A percentile compares a stretch with the other conserved stretches of the same genome.
These are phyloP conservation scores for Myotis lucifugus DNA, from an alignment of 2,113 vertebrate genomes.

Conservation along the genomic window DNA sequence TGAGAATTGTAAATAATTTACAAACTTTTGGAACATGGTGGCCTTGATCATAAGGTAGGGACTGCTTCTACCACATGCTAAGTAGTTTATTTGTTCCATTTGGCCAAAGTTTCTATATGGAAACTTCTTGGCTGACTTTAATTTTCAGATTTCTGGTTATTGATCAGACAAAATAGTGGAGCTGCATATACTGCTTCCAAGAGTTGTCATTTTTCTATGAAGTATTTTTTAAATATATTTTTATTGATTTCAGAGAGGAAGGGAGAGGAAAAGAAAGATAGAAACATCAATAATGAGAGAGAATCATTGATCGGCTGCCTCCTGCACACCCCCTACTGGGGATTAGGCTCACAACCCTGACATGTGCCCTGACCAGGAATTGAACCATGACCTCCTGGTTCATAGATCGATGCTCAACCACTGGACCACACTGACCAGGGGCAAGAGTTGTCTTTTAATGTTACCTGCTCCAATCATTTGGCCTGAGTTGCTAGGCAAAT, in stretches of 20 bases:
- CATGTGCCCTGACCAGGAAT: too few relatives aligned
- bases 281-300: too few relatives aligned
- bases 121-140: conserved; percentile 31
- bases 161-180: background rate
- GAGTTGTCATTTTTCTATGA: background rate
- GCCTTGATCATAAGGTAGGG: background rate
- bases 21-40: background rate
- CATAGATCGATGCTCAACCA: too few relatives aligned
- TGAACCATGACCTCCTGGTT: too few relatives aligned
- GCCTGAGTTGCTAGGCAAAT: conserved; percentile 4
- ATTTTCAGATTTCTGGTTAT: conserved; percentile 34
- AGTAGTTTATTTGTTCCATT: background rate
- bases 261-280: too few relatives aligned
- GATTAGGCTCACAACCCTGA: too few relatives aligned
- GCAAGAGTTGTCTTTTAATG: conserved; percentile 28
- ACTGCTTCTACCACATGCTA: background rate
- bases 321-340: too few relatives aligned
- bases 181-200: background rate
- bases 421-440: too few relatives aligned
- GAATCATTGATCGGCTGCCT: too few relatives aligned
- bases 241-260: too few relatives aligned
- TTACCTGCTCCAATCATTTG: background rate
- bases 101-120: background rate
- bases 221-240: too few relatives aligned
- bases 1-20: conserved; percentile 8